Evolutionary conservation across 2,888 invertebrate species (phyloP).

Genomic region (Thysanoteuthis rhombus): DNA sequence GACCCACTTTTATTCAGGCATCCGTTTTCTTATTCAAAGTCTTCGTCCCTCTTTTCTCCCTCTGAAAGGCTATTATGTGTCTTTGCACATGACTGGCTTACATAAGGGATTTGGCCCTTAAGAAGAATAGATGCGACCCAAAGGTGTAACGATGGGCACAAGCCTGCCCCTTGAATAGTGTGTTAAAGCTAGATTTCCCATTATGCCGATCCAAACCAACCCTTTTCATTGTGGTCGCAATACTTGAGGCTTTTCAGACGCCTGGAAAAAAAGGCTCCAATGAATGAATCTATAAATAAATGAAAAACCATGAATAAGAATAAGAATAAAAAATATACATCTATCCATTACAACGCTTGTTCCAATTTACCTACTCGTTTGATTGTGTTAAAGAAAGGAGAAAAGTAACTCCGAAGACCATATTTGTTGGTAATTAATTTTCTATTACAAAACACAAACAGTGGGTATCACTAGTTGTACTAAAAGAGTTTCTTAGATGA

Average conservation of each 20-base stretch:
- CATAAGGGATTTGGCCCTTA: background rate
- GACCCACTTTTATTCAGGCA: background rate
- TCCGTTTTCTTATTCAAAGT: background rate
- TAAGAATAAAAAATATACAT: too few species aligned
- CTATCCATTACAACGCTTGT: too few species aligned
- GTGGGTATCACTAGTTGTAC: too few species aligned
- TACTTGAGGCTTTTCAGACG: background rate
- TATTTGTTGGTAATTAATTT: too few species aligned
- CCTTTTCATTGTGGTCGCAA: background rate
- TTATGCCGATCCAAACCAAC: background rate
- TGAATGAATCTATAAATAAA: background rate
- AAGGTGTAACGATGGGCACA: background rate
- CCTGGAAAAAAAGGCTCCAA: background rate
- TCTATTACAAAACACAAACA: too few species aligned
- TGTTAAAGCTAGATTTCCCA: background rate
- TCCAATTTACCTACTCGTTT: too few species aligned
- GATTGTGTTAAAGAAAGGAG: too few species aligned
- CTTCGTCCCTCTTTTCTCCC: background rate
- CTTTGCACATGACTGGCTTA: background rate
- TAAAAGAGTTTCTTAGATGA: too few species aligned
- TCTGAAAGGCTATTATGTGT: background rate
- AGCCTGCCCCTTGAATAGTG: background rate
- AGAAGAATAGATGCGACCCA: too few species aligned
- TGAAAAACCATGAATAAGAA: background rate
- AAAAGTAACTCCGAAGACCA: too few species aligned